These are phyloP conservation scores for Lycia hirtaria DNA, from an alignment of 2,888 invertebrate genomes.

Conservation along the genomic window DNA sequence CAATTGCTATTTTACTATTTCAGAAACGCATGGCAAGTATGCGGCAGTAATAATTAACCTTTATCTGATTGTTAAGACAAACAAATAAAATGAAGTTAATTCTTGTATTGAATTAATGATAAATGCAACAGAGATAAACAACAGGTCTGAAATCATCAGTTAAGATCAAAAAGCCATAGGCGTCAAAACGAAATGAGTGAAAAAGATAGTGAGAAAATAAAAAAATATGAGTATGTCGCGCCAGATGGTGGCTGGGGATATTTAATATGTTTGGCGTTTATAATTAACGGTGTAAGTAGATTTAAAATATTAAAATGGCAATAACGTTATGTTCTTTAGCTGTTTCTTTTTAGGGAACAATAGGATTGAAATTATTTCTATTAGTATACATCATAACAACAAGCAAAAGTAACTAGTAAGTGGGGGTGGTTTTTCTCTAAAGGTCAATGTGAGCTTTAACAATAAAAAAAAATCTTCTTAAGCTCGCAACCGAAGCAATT, in stretches of 20 bases:
- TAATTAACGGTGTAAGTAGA: conserved; percentile 86
- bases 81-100: conserved; percentile 29
- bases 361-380: no score
- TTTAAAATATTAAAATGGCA: no score
- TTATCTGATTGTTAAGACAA: conserved; percentile 29
- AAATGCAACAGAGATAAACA: conserved; percentile 7
- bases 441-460: no score
- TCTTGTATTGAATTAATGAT: conserved; percentile 37
- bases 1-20: no score
- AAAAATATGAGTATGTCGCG: conserved; percentile 61
- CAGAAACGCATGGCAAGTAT: no score
- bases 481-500: no score
- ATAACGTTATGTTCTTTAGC: no score
- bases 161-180: conserved; percentile 13
- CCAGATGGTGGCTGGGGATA: conserved; percentile 91
- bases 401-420: no score
- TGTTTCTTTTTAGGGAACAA: no score
- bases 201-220: conserved; percentile 38
- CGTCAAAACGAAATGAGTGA: conserved; percentile 16
- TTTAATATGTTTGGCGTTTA: conserved; percentile 86
- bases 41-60: conserved; percentile 27
- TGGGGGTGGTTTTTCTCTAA: no score
- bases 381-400: no score
- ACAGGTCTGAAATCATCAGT: conserved; percentile 17
- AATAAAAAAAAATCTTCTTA: no score